Evolutionary conservation across 2,888 invertebrate species (phyloP), one percentile per base, ranked within the genome.

Genomic region (Tachina lurida): DNA sequence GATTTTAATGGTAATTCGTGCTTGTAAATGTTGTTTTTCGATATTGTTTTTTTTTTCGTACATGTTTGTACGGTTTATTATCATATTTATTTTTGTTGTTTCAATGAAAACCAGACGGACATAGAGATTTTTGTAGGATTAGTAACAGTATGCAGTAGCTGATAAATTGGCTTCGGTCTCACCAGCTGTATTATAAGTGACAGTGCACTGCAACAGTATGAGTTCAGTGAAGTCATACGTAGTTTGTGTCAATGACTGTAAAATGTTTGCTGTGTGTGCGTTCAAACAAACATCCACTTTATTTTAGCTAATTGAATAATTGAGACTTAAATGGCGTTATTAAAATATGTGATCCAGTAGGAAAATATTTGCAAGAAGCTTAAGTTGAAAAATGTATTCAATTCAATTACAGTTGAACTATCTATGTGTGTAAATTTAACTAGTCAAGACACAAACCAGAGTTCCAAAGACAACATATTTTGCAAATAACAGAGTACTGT

Each of bases 281-380:
- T 45, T 76, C 41, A 65, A 12, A 65, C 43, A 73, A 62, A 84
- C 80, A 81, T 84, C 84, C 84, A 81, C 76, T 84, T 84, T 47
- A 73, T 76, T 63, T 47, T n/a, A 54, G 67, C 62, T 76, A 81
- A 84, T 81, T 84, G 73, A 80, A 84, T 80, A 81, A 84, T 81
- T 84, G 62, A 70, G 73, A 63, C 63, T 78, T 74, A 78, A 81
- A 85, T 74, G 77, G 73, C 47, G 74, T 84, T 52, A 45, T 39
- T 47, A 31, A 62, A 31, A 52, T 13, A 52, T 31, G 12, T 54
- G 47, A 31, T 13, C 52, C 13, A 52, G 45, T 43, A 63, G 49
- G 22, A 39, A 60, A 31, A 49, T 65, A 13, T 8, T 31, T 31
- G 31, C 7, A 1, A 7, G 31, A 31, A 31, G 31, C 7, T 31